A percentile compares a stretch with the other conserved stretches of the same genome.
Conservation (phyloP, 2,113 vertebrate genomes). For the Python bivittatus region DNA sequence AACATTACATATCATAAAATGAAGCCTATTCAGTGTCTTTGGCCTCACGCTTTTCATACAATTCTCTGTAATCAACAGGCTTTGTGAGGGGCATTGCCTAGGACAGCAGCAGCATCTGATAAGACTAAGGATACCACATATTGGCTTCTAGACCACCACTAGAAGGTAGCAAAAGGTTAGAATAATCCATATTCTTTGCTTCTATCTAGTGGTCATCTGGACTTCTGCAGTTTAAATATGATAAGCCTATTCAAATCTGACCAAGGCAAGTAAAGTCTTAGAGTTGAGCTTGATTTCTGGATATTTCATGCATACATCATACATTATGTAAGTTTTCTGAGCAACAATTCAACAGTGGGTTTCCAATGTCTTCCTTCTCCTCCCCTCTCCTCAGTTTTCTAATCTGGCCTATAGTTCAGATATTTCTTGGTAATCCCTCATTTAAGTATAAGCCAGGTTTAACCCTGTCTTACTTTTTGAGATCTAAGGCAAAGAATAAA, state of each 20-base stretch:
- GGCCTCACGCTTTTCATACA: background rate
- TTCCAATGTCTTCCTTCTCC: no score
- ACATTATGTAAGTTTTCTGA: background rate
- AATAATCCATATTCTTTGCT: background rate
- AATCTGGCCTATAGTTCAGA: no score
- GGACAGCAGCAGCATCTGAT: background rate
- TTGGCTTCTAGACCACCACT: background rate
- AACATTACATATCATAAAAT: background rate
- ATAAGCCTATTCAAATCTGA: background rate
- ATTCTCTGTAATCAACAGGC: background rate
- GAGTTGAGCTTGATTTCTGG: background rate
- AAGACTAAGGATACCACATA: background rate
- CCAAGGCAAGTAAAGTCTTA: background rate
- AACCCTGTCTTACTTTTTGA: no score
- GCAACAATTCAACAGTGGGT: no score
- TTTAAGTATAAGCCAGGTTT: no score
- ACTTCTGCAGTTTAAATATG: background rate
- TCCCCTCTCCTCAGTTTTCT: no score
- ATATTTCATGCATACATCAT: background rate
- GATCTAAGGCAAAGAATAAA: no score
- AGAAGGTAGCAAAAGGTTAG: background rate
- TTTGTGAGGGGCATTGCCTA: background rate
- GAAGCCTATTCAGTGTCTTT: background rate
- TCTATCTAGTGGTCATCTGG: background rate
- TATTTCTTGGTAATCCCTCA: no score